Evolutionary conservation across 1,140 invertebrate genomes (phyloP), one percentile per base, ranked within the genome.

Genomic region (Helicoverpa zea): DNA sequence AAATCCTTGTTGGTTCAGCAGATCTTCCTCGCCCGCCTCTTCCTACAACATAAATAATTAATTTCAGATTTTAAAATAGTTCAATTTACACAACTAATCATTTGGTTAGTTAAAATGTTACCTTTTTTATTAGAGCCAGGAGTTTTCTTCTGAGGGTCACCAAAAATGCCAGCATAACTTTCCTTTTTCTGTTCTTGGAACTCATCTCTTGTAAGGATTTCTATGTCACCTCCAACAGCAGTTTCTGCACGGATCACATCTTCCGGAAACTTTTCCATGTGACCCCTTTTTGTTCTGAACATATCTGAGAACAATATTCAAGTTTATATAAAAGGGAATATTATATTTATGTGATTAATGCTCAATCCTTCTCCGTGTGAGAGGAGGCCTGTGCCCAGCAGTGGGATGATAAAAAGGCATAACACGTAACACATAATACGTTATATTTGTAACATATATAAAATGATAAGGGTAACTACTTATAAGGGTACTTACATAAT

Each of bases 231-330:
- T 43, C 95, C 95, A 2, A 97, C 97, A 63, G 96, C 92, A 63
- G 95, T 96, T 90, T 98, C 97, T 4, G 97, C 97, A 61, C 92
- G 96, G 56, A 96, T 95, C 3, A 98, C 96, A 92, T 97, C 97
- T 63, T 95, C 95, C 0, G 97, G 97, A 93, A 98, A 98, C 88
- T 97, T 97, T 51, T 96, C 96, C 97, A 97, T 97, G 78, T 96
- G 96, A 64, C 96, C 95, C 81, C 95, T 94, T 88, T 96, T 97
- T 2, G 95, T 95, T 85, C 97, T 94, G 72, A 90, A 94, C 87
- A 93, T 86, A 84, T 91, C 93, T 94, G 85, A 14, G 87, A 88
- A 74, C 58, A 59, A 29, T 13, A 2, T 59, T 23, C 3, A 59
- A 13, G 35, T 43, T 43, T 9, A 9, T 9, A 43, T 7, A 9